A percentile compares a stretch with the other conserved stretches of the same genome.
Conservation (phyloP, 2,888 invertebrate genomes). For the Meta bourneti region DNA sequence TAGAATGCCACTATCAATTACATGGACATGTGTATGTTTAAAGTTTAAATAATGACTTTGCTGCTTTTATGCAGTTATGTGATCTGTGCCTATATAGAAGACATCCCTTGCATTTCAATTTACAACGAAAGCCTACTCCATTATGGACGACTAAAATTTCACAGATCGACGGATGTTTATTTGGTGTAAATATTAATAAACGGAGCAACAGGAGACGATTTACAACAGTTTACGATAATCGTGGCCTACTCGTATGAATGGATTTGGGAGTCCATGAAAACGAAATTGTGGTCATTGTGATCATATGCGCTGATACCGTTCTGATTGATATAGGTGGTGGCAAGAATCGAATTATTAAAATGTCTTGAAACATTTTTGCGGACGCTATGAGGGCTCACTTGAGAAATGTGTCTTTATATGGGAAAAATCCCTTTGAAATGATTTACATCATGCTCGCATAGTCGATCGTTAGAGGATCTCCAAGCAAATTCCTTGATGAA, state of each 20-base stretch:
- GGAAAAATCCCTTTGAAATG: too few relatives aligned
- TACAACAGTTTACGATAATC: background rate
- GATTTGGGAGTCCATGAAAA: background rate
- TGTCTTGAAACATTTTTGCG: too few relatives aligned
- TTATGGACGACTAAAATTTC: background rate
- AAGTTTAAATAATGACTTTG: too few relatives aligned
- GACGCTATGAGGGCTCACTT: too few relatives aligned
- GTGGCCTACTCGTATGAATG: background rate
- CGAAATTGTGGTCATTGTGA: slow-evolving; percentile 9
- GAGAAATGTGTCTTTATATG: too few relatives aligned
- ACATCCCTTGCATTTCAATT: background rate
- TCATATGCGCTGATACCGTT: too few relatives aligned
- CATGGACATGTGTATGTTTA: too few relatives aligned
- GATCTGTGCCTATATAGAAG: background rate
- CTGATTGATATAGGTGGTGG: background rate
- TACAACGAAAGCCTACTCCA: background rate
- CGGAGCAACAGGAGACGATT: background rate
- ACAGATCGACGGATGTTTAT: background rate
- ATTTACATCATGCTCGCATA: too few relatives aligned
- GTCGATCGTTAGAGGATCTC: too few relatives aligned
- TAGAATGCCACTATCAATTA: too few relatives aligned
- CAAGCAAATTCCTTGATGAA: too few relatives aligned
- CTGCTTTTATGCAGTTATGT: background rate
- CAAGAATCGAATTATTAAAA: background rate
- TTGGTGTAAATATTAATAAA: background rate